These are phyloP conservation scores for Phyto melanocephala DNA, from an alignment of 2,888 invertebrate genomes.

Conservation along the genomic window DNA sequence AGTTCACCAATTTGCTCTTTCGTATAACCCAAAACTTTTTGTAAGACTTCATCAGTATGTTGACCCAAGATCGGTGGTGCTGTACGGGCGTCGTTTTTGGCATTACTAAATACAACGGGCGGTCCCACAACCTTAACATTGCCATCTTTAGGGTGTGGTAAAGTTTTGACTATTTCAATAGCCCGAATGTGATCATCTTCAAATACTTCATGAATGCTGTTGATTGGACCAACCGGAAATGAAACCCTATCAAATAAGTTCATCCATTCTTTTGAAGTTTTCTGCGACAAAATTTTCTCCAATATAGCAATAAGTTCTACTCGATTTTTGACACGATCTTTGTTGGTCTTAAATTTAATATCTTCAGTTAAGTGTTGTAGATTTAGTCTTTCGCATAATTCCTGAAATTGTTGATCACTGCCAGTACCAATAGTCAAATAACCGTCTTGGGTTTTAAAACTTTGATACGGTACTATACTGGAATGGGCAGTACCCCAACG, in stretches of 20 bases:
- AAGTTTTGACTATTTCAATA: conserved; percentile 85
- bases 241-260: conserved; percentile 84
- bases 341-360: conserved; percentile 85
- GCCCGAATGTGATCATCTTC: conserved; percentile 90
- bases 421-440: conserved; percentile 93
- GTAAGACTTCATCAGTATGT: conserved; percentile 89
- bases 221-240: conserved; percentile 95
- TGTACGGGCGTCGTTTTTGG: conserved; percentile 84
- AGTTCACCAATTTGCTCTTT: conserved; percentile 81
- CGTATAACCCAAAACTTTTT: conserved; percentile 83
- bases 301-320: conserved; percentile 83
- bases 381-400: conserved; percentile 84
- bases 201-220: conserved; percentile 91
- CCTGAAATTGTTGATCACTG: conserved; percentile 88
- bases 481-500: conserved; percentile 96
- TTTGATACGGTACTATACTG: conserved; percentile 96
- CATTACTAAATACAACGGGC: conserved; percentile 89
- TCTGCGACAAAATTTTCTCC: conserved; percentile 81
- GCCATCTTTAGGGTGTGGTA: conserved; percentile 86
- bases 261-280: conserved; percentile 88
- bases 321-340: conserved; percentile 87
- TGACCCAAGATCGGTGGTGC: conserved; percentile 93
- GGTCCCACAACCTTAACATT: conserved; percentile 90
- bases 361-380: conserved; percentile 82
- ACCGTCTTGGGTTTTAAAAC: conserved; percentile 90